These are phyloP conservation scores for Machimus atricapillus DNA, from an alignment of 2,888 invertebrate species.

Conservation along the genomic window DNA sequence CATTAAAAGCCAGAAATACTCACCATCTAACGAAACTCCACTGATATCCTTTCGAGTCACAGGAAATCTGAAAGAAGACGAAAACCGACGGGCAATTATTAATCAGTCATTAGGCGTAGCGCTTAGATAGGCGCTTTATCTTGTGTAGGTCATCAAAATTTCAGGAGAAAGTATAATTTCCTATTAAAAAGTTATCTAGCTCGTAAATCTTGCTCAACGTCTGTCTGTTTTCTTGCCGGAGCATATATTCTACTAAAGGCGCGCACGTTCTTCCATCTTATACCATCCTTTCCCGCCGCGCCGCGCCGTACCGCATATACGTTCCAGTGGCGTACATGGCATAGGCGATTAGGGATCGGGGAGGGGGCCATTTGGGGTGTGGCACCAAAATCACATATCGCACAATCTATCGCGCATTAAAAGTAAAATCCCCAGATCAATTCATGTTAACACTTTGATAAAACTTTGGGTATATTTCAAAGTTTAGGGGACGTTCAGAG, in stretches of 20 bases:
- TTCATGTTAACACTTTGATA: slow-evolving; percentile 44
- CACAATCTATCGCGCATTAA: slow-evolving; percentile 44
- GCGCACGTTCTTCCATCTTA: not conserved
- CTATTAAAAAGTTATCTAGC: slow-evolving; percentile 17
- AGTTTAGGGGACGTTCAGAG: slow-evolving; percentile 3
- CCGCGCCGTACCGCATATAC: not conserved
- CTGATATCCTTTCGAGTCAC: not conserved
- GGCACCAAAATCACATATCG: not conserved
- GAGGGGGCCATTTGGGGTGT: not conserved
- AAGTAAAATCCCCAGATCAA: slow-evolving; percentile 44
- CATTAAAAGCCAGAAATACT: not conserved
- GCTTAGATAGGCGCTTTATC: not conserved
- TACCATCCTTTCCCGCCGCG: not conserved
- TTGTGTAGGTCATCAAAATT: slow-evolving; percentile 15
- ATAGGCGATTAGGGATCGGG: not conserved
- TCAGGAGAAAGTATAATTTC: slow-evolving; percentile 20
- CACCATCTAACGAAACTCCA: not conserved
- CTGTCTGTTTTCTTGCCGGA: not conserved
- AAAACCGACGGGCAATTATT: not conserved
- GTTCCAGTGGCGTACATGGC: not conserved
- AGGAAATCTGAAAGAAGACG: not conserved
- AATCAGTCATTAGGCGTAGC: not conserved
- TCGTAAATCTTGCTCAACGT: slow-evolving; percentile 12
- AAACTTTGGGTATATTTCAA: slow-evolving; percentile 41
- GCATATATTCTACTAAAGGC: not conserved